phyloP scores from a whole-genome alignment of 2,113 vertebrate genomes.

The Marmota monax region DNA sequence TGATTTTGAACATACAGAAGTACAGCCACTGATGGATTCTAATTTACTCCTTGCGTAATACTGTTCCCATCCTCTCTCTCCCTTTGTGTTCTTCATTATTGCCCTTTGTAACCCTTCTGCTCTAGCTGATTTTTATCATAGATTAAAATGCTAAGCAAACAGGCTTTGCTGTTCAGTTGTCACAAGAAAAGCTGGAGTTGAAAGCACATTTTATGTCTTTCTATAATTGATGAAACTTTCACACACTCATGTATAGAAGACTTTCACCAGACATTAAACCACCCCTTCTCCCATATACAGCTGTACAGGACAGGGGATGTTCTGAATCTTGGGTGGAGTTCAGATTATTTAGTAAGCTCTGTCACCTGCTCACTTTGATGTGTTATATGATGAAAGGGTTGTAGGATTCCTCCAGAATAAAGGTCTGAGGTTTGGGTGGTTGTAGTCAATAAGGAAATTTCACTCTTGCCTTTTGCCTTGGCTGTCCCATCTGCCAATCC shows the following conservation, averaged over 20 bases:
- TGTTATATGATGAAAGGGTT: slow-evolving; percentile 89
- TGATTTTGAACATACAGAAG: slow-evolving; percentile 35
- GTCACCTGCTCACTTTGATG: slow-evolving; percentile 89
- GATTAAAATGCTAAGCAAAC: slow-evolving; percentile 88
- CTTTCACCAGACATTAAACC: not conserved
- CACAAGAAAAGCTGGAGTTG: slow-evolving; percentile 69
- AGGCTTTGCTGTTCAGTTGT: slow-evolving; percentile 82
- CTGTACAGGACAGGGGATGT: slow-evolving; percentile 45
- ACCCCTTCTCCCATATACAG: rapidly evolving
- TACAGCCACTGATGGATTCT: slow-evolving; percentile 72
- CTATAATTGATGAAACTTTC: slow-evolving; percentile 30
- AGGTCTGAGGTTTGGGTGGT: slow-evolving; percentile 86
- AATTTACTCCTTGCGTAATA: slow-evolving; percentile 76
- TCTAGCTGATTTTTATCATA: slow-evolving; percentile 81
- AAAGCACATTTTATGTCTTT: slow-evolving; percentile 63
- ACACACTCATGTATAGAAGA: not conserved
- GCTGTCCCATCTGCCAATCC: slow-evolving; percentile 91
- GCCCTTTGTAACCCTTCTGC: not conserved
- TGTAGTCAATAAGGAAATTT: slow-evolving; percentile 88
- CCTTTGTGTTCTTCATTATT: not conserved
- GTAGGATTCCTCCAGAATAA: slow-evolving; percentile 81
- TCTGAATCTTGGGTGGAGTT: slow-evolving; percentile 79
- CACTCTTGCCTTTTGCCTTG: slow-evolving; percentile 86
- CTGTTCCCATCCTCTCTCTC: slow-evolving; percentile 59
- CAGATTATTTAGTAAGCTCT: slow-evolving; percentile 83